phyloP scores from a whole-genome alignment of 2,797 vertebrate species.

The Alauda arvensis region DNA sequence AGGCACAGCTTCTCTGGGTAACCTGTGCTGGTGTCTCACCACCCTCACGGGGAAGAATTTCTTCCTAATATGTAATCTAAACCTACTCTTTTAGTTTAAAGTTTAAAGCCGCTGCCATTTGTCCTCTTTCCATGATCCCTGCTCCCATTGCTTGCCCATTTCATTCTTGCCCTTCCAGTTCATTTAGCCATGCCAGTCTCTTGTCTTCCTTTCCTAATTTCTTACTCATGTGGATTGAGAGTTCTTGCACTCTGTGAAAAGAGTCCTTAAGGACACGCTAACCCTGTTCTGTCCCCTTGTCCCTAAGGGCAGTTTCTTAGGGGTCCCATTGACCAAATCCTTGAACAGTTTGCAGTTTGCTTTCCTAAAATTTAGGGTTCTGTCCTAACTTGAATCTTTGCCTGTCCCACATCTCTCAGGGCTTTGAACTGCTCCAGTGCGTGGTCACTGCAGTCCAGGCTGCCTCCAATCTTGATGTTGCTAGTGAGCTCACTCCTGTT shows the following conservation, averaged over 20 bases:
- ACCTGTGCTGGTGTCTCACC: background rate
- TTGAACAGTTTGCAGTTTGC: background rate
- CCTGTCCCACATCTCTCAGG: background rate
- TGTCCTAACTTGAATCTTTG: background rate
- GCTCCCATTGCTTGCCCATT: background rate
- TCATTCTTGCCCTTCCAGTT: background rate
- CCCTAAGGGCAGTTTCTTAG: background rate
- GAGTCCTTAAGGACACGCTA: background rate
- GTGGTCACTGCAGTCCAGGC: background rate
- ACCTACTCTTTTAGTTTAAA: background rate
- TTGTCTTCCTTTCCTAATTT: background rate
- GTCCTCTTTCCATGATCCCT: background rate
- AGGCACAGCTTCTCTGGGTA: background rate
- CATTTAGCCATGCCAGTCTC: background rate
- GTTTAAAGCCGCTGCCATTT: background rate
- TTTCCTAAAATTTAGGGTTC: background rate
- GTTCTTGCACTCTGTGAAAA: background rate
- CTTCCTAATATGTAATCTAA: background rate
- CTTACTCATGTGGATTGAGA: background rate
- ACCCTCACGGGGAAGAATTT: background rate
- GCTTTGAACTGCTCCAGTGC: background rate
- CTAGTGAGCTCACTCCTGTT: fast-evolving
- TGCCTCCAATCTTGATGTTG: background rate
- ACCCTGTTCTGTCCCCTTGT: background rate
- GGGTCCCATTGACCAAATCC: background rate